These are phyloP conservation scores for Botia almorhae DNA, from an alignment of 2,797 vertebrate genomes.

Conservation along the genomic window DNA sequence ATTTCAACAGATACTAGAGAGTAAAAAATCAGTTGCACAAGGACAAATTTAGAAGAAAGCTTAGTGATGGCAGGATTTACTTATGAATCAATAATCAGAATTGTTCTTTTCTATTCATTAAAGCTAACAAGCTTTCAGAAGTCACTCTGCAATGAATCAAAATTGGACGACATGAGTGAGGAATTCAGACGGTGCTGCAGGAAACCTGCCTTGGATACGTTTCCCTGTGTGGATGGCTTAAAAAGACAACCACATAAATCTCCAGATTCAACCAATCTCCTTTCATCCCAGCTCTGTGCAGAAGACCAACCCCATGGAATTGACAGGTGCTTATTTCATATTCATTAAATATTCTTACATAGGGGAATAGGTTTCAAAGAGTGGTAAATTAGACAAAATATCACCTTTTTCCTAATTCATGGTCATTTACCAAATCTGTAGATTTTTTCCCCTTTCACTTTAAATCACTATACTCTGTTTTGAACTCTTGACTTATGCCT, in stretches of 20 bases:
- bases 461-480: background rate
- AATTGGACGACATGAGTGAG: slow-evolving; percentile 48
- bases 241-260: slow-evolving; percentile 49
- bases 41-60: background rate
- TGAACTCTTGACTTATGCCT: background rate
- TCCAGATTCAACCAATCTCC: background rate
- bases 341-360: background rate
- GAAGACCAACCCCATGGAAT: slow-evolving; percentile 15
- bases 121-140: slow-evolving; percentile 56
- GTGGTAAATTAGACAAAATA: background rate
- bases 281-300: slow-evolving; percentile 64
- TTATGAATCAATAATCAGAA: background rate
- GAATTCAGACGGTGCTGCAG: slow-evolving; percentile 72
- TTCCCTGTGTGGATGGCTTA: slow-evolving; percentile 72
- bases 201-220: slow-evolving; percentile 64
- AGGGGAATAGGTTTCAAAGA: background rate
- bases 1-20: too few species aligned
- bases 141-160: slow-evolving; percentile 62
- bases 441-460: too few species aligned
- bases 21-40: background rate
- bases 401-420: too few species aligned
- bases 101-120: slow-evolving; percentile 13
- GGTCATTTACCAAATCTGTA: too few species aligned
- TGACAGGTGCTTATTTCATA: slow-evolving; percentile 65
- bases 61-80: background rate